Evolutionary conservation across 2,888 invertebrate genomes (phyloP).

Genomic region (Eudemis profundana): DNA sequence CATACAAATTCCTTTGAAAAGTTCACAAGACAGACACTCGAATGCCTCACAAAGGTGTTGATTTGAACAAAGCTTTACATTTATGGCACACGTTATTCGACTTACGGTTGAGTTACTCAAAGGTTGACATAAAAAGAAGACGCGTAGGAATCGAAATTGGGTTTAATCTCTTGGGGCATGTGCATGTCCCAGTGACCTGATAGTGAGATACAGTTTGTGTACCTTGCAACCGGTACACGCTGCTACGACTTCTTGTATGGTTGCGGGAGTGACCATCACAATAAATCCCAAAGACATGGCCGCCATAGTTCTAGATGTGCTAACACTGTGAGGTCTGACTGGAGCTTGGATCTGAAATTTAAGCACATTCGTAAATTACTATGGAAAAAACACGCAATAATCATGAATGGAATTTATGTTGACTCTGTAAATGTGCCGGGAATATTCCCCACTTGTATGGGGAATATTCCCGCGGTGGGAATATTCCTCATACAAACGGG

Average conservation of each 20-base stretch:
- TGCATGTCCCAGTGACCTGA: not conserved
- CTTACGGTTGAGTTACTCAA: conserved; percentile 20
- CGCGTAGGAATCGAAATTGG: conserved; percentile 4
- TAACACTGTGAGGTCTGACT: conserved; percentile 90
- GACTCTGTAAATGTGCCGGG: too few species aligned
- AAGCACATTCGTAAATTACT: not conserved
- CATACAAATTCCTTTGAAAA: conserved; percentile 1
- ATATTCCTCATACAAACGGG: too few species aligned
- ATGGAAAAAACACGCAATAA: too few species aligned
- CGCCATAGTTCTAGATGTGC: conserved; percentile 95
- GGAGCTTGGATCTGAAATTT: conserved; percentile 71
- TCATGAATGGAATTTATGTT: too few species aligned
- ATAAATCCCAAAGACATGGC: conserved; percentile 96
- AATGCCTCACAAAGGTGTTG: not conserved
- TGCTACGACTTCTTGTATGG: conserved; percentile 95
- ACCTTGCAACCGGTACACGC: conserved; percentile 95
- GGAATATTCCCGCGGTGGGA: too few species aligned
- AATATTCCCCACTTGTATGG: too few species aligned
- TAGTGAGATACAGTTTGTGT: conserved; percentile 44
- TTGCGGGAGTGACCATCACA: conserved; percentile 96
- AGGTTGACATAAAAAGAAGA: conserved; percentile 13
- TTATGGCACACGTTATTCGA: conserved; percentile 18
- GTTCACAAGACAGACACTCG: not conserved
- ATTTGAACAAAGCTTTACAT: not conserved
- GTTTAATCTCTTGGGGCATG: conserved; percentile 8